phyloP scores from a whole-genome alignment of 1,140 invertebrate species.

The Asbolus verrucosus region DNA sequence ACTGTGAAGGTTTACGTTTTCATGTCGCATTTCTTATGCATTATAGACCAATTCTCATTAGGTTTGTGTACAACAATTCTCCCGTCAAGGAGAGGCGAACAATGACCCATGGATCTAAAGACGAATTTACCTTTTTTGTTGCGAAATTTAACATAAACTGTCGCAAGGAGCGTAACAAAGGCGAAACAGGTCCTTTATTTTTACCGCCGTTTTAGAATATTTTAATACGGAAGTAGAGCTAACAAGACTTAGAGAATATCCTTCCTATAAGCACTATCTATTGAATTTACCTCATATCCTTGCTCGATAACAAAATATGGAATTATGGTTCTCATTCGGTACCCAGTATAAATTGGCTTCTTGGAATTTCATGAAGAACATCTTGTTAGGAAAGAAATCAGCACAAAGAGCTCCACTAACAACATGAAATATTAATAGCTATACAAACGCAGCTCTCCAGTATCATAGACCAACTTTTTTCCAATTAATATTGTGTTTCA shows the following conservation, averaged over 20 bases:
- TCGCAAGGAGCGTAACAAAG: no score
- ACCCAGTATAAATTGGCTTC: conserved; percentile 10
- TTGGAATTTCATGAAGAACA: conserved; percentile 25
- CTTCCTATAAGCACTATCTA: conserved; percentile 1
- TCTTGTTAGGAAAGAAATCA: conserved; percentile 30
- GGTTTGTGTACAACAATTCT: neutral
- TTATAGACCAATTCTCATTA: conserved; percentile 6
- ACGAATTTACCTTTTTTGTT: neutral
- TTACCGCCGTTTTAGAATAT: conserved; percentile 2
- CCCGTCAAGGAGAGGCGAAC: neutral
- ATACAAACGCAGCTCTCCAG: neutral
- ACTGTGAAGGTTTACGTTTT: neutral
- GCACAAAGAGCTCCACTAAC: conserved; percentile 9
- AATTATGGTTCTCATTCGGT: conserved; percentile 27
- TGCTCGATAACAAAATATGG: conserved; percentile 3
- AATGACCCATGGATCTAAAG: neutral
- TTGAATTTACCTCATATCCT: conserved; percentile 14
- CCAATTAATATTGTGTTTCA: no score
- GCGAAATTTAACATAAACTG: neutral
- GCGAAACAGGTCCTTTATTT: neutral
- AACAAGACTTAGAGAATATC: neutral
- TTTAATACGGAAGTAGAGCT: conserved; percentile 9
- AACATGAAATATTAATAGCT: conserved; percentile 9
- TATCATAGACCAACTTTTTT: neutral
- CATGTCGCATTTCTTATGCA: conserved; percentile 7